Evolutionary conservation across 2,888 invertebrate genomes (phyloP), one percentile per base, ranked within the genome.

Genomic region (Scrobipalpa costella): DNA sequence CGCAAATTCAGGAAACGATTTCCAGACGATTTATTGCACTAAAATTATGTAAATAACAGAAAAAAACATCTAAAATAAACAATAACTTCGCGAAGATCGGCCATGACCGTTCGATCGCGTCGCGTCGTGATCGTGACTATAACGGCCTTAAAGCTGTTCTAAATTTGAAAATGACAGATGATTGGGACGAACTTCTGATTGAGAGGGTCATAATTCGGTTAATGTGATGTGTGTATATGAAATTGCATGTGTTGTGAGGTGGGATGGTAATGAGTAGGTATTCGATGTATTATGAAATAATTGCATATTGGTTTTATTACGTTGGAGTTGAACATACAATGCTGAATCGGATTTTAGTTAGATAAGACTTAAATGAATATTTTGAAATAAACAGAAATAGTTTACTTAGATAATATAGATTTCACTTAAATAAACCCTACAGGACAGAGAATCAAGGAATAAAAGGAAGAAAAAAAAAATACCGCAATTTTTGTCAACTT

Each of bases 21-120:
- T 21, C 11, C 11, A 21, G 13, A 52, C 19, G 21, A 52, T 21
- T 21, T 52, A 52, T 52, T 52, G 50, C 50, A 52, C 27, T 13
- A 52, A 21, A 49, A 15, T 55, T 55, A 33, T 55, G 21, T 19
- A 52, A 33, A 55, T 34, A n/a, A 34, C n/a, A 34, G 15, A 33
- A 50, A 3, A 17, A 15, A 59, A 59, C 9, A 21, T 13, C 13
- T 27, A 44, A 59, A 8, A 11, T 17, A 34, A 60, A 17, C 9
- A 55, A 52, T 52, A 61, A 27, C 5, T 52, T 38, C 13, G 52
- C 15, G 61, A 52, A 52, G 61, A n/a, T n/a, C 44, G 60, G 40
- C 65, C 65, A 19, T 65, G 65, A 65, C 65, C 65, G 60, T 15
- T 38, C 36, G 21, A 44, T 60, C 47, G 47, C 33, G 55, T 57